phyloP scores from a whole-genome alignment of 2,113 vertebrate species.

The Etheostoma cragini region DNA sequence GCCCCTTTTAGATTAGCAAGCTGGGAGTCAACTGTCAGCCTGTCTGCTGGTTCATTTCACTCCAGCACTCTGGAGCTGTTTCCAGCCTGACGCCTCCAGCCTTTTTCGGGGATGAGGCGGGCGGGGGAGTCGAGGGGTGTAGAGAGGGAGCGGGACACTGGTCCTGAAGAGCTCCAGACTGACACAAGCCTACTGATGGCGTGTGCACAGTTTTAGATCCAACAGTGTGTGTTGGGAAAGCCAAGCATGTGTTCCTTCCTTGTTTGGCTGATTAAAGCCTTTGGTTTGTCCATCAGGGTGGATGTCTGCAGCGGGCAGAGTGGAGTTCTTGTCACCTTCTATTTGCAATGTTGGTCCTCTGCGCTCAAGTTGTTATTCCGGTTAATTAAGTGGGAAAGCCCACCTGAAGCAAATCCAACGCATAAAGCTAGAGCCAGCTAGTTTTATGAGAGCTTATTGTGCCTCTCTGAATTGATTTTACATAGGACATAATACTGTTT shows the following conservation, averaged over 20 bases:
- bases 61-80: slow-evolving; percentile 73
- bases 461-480: slow-evolving; percentile 11
- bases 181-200: slow-evolving; percentile 33
- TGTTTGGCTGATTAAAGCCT: slow-evolving; percentile 73
- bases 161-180: slow-evolving; percentile 57
- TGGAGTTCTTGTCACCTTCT: slow-evolving; percentile 61
- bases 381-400: slow-evolving; percentile 45
- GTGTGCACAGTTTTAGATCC: slow-evolving; percentile 21
- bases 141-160: slow-evolving; percentile 30
- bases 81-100: slow-evolving; percentile 76
- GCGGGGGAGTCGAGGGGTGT: slow-evolving; percentile 39
- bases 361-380: slow-evolving; percentile 49
- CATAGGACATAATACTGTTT: slow-evolving; percentile 5
- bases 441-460: slow-evolving; percentile 6
- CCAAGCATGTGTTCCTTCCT: slow-evolving; percentile 52
- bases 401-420: slow-evolving; percentile 25
- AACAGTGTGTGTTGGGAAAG: slow-evolving; percentile 46
- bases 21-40: slow-evolving; percentile 66
- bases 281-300: slow-evolving; percentile 62
- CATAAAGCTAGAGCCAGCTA: slow-evolving; percentile 19
- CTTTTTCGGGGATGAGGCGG: slow-evolving; percentile 59
- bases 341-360: slow-evolving; percentile 49
- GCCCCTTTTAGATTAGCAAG: slow-evolving; percentile 59
- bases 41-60: slow-evolving; percentile 78
- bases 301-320: slow-evolving; percentile 47